Conservation (phyloP, 2,888 invertebrate genomes). For the Chesias legatella region DNA sequence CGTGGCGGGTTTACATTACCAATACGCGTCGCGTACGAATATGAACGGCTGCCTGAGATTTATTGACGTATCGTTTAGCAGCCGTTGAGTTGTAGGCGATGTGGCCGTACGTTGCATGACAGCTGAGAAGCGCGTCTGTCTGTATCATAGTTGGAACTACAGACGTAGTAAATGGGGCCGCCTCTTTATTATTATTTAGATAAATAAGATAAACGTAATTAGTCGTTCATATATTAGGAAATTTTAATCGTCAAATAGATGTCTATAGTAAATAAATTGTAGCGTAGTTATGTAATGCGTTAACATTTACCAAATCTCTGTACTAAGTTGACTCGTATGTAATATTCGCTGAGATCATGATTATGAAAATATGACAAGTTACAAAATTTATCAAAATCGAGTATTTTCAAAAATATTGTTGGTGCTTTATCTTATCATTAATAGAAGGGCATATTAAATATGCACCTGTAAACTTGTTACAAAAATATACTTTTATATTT, state of each 20-base stretch:
- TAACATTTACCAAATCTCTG: slow-evolving; percentile 72
- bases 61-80: slow-evolving; percentile 11
- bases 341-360: slow-evolving; percentile 23
- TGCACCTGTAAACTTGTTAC: slow-evolving; percentile 52
- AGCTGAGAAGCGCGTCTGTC: slow-evolving; percentile 8
- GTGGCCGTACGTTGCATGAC: neutral
- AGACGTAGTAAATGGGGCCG: slow-evolving; percentile 62
- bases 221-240: slow-evolving; percentile 62
- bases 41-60: slow-evolving; percentile 18
- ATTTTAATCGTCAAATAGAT: slow-evolving; percentile 62
- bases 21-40: slow-evolving; percentile 1
- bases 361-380: slow-evolving; percentile 20
- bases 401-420: slow-evolving; percentile 48
- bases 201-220: slow-evolving; percentile 50
- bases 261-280: slow-evolving; percentile 59
- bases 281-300: slow-evolving; percentile 45
- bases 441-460: slow-evolving; percentile 57
- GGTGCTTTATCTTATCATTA: slow-evolving; percentile 61
- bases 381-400: slow-evolving; percentile 35
- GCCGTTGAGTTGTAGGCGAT: slow-evolving; percentile 9
- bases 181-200: slow-evolving; percentile 65
- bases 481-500: slow-evolving; percentile 45
- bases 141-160: slow-evolving; percentile 18
- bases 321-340: slow-evolving; percentile 43
- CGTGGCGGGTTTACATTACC: slow-evolving; percentile 27